Evolutionary conservation across 2,797 vertebrate species (phyloP).

Genomic region (Schizopygopsis malacanthus): DNA sequence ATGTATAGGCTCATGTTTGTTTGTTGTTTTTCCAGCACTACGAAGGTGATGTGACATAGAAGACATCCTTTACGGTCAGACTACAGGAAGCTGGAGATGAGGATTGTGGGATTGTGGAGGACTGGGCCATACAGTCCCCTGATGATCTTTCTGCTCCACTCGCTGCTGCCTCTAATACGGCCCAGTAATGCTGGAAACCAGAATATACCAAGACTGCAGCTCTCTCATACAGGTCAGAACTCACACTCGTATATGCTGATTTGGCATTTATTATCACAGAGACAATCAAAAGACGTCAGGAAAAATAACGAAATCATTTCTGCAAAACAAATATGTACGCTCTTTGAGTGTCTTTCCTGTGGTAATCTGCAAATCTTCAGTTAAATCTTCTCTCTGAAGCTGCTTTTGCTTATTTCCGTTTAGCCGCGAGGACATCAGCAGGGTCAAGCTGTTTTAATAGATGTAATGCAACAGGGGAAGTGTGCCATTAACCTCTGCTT

Average conservation of each 20-base stretch:
- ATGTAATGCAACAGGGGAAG: background rate
- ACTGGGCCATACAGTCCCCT: conserved; percentile 13
- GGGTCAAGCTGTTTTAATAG: conserved; percentile 32
- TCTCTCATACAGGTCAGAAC: conserved; percentile 61
- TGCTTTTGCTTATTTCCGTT: conserved; percentile 25
- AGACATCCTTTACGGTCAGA: conserved; percentile 31
- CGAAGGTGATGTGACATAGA: conserved; percentile 62
- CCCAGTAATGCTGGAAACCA: conserved; percentile 38
- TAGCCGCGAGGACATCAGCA: conserved; percentile 20
- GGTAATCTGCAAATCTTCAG: background rate
- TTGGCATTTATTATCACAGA: background rate
- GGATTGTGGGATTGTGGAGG: conserved; percentile 51
- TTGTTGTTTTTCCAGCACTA: conserved; percentile 46
- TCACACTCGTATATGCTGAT: background rate
- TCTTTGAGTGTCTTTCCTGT: conserved; percentile 7
- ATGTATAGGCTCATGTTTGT: background rate
- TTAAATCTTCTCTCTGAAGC: background rate
- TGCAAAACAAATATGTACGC: background rate
- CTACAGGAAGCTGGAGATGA: conserved; percentile 55
- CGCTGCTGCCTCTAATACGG: conserved; percentile 13
- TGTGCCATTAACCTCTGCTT: conserved; percentile 18
- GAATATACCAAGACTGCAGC: conserved; percentile 59
- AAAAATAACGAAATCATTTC: conserved; percentile 21
- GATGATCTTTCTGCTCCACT: conserved; percentile 46
- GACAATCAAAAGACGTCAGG: background rate